A percentile compares a stretch with the other conserved stretches of the same genome.
Evolutionary conservation across 1,140 invertebrate genomes (phyloP).

Genomic region (Microvelia longipes): DNA sequence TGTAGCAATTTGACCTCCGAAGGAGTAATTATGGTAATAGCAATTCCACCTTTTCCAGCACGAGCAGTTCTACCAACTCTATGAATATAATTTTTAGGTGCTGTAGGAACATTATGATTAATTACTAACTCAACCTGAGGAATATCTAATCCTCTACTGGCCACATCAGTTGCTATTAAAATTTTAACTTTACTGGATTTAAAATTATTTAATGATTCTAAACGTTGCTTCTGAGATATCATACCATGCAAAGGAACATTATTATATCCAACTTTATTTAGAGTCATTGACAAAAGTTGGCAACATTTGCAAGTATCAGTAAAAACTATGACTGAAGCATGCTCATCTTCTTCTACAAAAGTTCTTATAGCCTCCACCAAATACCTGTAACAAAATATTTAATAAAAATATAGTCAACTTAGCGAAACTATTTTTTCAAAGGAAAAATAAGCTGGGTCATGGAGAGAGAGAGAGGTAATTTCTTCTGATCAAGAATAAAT

Average conservation of each 20-base stretch:
- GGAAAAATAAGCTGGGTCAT: too few relatives aligned
- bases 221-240: conserved; percentile 63
- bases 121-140: conserved; percentile 81
- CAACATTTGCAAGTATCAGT: conserved; percentile 85
- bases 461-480: too few relatives aligned
- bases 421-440: too few relatives aligned
- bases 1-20: conserved; percentile 69
- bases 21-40: conserved; percentile 82
- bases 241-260: conserved; percentile 78
- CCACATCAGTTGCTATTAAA: conserved; percentile 91
- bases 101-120: conserved; percentile 80
- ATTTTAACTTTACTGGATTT: conserved; percentile 72
- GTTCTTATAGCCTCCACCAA: conserved; percentile 73
- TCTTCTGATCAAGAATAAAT: too few relatives aligned
- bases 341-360: conserved; percentile 51
- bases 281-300: conserved; percentile 66
- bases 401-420: too few relatives aligned
- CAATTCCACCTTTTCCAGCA: conserved; percentile 68
- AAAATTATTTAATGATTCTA: conserved; percentile 64
- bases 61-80: conserved; percentile 91
- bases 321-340: conserved; percentile 80
- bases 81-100: conserved; percentile 90
- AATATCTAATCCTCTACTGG: conserved; percentile 76
- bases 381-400: too few relatives aligned
- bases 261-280: conserved; percentile 69